phyloP scores from a whole-genome alignment of 2,113 vertebrate genomes.

The Dermatemys mawii region DNA sequence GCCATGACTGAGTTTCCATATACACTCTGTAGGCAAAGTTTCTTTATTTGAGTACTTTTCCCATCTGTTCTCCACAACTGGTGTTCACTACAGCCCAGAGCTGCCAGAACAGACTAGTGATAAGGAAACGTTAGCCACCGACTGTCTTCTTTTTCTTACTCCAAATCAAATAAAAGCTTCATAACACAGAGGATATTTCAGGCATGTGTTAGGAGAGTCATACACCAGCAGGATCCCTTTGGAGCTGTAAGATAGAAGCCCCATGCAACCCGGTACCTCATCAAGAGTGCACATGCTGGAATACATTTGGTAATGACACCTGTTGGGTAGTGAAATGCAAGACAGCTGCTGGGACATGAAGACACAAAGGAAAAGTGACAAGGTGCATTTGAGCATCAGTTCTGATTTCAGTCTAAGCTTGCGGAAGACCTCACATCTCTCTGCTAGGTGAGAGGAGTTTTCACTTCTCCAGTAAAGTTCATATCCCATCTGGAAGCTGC shows the following conservation, averaged over 20 bases:
- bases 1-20: background rate
- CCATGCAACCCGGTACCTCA: background rate
- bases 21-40: rapidly evolving
- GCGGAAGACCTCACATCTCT: background rate
- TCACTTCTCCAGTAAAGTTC: background rate
- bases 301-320: background rate
- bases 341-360: background rate
- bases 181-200: background rate
- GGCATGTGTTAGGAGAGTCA: background rate
- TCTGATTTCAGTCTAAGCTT: background rate
- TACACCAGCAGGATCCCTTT: background rate
- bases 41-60: background rate
- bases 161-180: background rate
- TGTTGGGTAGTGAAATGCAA: background rate
- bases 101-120: background rate
- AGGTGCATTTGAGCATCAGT: background rate
- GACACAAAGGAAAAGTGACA: background rate
- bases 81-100: background rate
- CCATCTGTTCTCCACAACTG: background rate
- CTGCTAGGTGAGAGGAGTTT: background rate
- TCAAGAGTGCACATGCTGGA: background rate
- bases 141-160: background rate
- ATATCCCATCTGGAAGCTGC: background rate
- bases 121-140: background rate
- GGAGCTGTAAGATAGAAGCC: background rate